Evolutionary conservation across 2,888 invertebrate species (phyloP).

Genomic region (Stomorhina lunata): DNA sequence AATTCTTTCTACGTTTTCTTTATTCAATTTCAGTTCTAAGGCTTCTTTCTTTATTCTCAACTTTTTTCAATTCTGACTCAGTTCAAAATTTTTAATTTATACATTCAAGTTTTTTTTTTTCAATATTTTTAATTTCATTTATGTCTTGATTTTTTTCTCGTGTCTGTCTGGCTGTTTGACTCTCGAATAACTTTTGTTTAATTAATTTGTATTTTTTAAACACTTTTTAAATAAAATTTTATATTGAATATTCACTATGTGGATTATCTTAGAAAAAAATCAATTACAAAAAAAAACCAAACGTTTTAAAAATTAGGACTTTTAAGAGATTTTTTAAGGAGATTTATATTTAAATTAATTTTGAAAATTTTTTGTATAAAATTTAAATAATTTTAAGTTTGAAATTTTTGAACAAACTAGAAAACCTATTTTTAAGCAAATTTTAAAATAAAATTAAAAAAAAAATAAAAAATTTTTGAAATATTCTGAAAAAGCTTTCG

Average conservation of each 20-base stretch:
- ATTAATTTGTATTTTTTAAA: slow-evolving; percentile 38
- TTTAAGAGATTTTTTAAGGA: too few relatives aligned
- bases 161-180: slow-evolving; percentile 7
- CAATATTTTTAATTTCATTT: slow-evolving; percentile 9
- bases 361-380: too few relatives aligned
- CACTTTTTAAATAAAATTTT: slow-evolving; percentile 7
- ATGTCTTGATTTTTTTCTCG: slow-evolving; percentile 1
- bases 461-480: too few relatives aligned
- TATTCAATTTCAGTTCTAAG: slow-evolving; percentile 45
- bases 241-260: slow-evolving; percentile 12
- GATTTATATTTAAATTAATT: too few relatives aligned
- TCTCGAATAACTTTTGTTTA: slow-evolving; percentile 43
- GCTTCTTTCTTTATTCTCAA: slow-evolving; percentile 48
- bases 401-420: too few relatives aligned
- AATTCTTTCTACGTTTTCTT: slow-evolving; percentile 33
- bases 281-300: not conserved
- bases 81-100: slow-evolving; percentile 37
- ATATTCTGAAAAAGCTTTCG: too few relatives aligned
- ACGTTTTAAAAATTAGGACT: not conserved
- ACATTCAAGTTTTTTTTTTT: slow-evolving; percentile 29
- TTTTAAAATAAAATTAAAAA: too few relatives aligned
- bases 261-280: not conserved
- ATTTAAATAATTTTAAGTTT: too few relatives aligned
- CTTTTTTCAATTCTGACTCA: slow-evolving; percentile 51
- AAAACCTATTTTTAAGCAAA: too few relatives aligned